phyloP scores from a whole-genome alignment of 2,113 vertebrate genomes.

The Tapirus terrestris region DNA sequence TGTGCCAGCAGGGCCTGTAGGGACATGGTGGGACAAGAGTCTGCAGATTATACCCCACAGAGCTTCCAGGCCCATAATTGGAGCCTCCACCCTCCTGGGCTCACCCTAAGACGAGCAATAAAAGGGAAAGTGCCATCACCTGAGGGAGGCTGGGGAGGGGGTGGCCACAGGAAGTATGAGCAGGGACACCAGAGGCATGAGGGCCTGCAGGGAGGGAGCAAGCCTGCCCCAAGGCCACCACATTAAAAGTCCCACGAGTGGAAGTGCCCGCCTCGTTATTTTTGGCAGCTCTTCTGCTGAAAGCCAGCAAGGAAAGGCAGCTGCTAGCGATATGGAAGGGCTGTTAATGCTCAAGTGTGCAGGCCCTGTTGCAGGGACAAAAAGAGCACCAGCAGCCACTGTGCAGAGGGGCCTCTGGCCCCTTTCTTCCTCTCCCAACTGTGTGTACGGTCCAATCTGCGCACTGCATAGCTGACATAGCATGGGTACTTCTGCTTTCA shows the following conservation, averaged over 20 bases:
- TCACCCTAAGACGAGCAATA: constrained; percentile 15
- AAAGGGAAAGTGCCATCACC: background rate
- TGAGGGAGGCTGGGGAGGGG: background rate
- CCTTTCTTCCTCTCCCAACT: background rate
- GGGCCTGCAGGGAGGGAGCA: background rate
- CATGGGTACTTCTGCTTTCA: constrained; percentile 61
- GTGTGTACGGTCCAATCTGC: background rate
- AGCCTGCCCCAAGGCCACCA: constrained; percentile 36
- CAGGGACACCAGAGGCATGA: background rate
- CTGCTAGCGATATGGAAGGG: constrained; percentile 82
- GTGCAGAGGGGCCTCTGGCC: constrained; percentile 55
- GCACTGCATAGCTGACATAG: constrained; percentile 45
- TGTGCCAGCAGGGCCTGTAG: background rate
- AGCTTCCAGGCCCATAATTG: background rate
- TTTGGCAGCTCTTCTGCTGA: constrained; percentile 83
- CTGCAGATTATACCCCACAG: background rate
- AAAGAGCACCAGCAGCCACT: constrained; percentile 50
- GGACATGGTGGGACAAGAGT: background rate
- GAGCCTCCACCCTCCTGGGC: background rate
- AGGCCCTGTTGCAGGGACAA: constrained; percentile 35
- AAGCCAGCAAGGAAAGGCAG: constrained; percentile 81
- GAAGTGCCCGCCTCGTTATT: constrained; percentile 82
- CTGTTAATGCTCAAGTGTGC: constrained; percentile 56
- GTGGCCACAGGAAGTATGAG: constrained; percentile 22
- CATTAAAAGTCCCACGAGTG: constrained; percentile 55